phyloP scores from a whole-genome alignment of 2,113 vertebrate species.

The Nettapus auritus region DNA sequence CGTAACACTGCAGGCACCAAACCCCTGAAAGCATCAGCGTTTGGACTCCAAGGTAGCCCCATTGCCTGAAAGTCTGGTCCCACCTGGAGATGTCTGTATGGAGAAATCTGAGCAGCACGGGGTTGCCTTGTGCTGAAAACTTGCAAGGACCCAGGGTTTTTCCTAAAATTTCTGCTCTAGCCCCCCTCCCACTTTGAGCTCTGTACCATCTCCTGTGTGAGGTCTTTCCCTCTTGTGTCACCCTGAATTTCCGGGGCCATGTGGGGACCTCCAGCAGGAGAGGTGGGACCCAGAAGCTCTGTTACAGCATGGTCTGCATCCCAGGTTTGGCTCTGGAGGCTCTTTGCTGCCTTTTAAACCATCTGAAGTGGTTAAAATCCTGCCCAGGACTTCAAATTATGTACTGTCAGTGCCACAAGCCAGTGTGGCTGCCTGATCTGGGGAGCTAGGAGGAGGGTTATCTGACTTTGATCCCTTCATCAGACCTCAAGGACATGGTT shows the following conservation, averaged over 20 bases:
- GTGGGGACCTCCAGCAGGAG: background rate
- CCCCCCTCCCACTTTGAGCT: background rate
- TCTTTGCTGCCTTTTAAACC: background rate
- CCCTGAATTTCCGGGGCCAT: background rate
- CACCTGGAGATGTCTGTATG: constrained; percentile 20
- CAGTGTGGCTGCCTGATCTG: background rate
- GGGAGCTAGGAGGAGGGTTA: background rate
- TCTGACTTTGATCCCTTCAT: background rate
- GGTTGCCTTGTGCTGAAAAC: background rate
- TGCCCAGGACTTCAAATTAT: background rate
- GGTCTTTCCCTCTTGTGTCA: too few species aligned
- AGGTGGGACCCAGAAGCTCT: background rate
- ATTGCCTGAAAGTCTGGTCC: background rate
- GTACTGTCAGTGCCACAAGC: background rate
- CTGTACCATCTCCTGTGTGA: background rate
- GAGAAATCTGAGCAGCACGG: background rate
- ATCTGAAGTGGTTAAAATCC: background rate
- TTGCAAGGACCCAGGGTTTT: background rate
- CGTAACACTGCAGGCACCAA: background rate
- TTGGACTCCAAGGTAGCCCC: background rate
- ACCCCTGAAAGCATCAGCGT: background rate
- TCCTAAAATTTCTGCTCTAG: background rate
- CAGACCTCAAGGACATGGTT: background rate
- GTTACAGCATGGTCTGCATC: background rate
- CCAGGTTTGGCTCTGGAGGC: background rate